Evolutionary conservation across 2,888 invertebrate species (phyloP).

Genomic region (Temnothorax ravouxi): DNA sequence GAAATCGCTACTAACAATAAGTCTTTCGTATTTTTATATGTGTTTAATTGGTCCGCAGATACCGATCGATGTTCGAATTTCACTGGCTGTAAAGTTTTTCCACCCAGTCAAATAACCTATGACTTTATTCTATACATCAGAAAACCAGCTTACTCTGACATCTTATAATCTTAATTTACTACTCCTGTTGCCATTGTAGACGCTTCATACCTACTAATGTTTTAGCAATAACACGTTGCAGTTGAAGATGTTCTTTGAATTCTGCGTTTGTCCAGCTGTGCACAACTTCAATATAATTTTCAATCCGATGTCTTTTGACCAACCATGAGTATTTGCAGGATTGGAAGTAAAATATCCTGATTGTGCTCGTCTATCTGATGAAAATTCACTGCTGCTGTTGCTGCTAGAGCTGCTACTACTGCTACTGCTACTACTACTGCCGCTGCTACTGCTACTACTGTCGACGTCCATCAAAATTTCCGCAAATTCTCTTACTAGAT

Average conservation of each 20-base stretch:
- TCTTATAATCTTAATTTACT: no score
- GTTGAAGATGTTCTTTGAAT: background rate
- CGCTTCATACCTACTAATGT: background rate
- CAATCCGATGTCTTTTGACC: background rate
- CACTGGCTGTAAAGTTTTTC: no score
- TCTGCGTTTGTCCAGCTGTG: background rate
- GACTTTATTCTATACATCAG: no score
- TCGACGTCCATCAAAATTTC: no score
- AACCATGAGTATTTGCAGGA: background rate
- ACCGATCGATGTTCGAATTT: slow-evolving; percentile 32
- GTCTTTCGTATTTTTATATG: background rate
- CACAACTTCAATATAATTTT: slow-evolving; percentile 1
- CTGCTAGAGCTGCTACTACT: background rate
- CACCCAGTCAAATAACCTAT: no score
- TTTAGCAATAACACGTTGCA: background rate
- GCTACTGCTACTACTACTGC: background rate
- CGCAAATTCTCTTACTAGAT: no score
- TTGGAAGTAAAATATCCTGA: background rate
- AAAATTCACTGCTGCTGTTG: background rate
- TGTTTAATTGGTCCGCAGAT: slow-evolving; percentile 37
- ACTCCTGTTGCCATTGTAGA: no score
- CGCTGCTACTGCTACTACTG: background rate
- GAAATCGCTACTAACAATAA: background rate
- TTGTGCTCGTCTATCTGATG: background rate
- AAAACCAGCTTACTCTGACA: no score